Evolutionary conservation across 1,140 invertebrate genomes (phyloP).

Genomic region (Geopemphigus sp.): DNA sequence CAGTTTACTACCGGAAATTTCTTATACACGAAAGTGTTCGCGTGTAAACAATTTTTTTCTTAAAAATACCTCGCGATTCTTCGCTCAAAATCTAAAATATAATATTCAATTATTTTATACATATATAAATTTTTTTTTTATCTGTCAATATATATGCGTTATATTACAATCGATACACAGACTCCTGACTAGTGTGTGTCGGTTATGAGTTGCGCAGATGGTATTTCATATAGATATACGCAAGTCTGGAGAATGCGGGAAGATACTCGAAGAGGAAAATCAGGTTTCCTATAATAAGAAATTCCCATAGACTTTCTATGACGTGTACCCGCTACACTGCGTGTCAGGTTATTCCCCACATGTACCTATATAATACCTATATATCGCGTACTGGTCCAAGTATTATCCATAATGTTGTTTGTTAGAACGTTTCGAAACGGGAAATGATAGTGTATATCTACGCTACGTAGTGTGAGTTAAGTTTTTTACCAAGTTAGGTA

Average conservation of each 20-base stretch:
- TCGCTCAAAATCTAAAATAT: neutral
- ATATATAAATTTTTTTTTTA: no score
- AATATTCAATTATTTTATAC: no score
- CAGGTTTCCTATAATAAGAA: constrained; percentile 29
- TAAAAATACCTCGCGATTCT: no score
- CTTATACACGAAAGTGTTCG: no score
- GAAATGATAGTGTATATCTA: neutral
- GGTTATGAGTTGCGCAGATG: neutral
- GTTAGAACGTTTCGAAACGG: neutral
- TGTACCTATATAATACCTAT: neutral
- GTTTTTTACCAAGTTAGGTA: neutral
- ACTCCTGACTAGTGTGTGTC: neutral
- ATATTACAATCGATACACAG: no score
- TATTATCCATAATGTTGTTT: neutral
- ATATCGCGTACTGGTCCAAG: neutral
- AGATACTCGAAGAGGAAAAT: constrained; percentile 23
- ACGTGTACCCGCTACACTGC: neutral
- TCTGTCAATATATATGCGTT: no score
- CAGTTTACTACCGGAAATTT: no score
- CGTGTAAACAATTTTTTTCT: no score
- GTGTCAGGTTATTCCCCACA: neutral
- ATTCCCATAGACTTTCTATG: constrained; percentile 8
- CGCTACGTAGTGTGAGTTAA: neutral
- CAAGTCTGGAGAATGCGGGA: neutral
- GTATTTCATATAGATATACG: neutral